These are phyloP conservation scores for Taxidea taxus DNA, from an alignment of 2,113 vertebrate species.

Conservation along the genomic window DNA sequence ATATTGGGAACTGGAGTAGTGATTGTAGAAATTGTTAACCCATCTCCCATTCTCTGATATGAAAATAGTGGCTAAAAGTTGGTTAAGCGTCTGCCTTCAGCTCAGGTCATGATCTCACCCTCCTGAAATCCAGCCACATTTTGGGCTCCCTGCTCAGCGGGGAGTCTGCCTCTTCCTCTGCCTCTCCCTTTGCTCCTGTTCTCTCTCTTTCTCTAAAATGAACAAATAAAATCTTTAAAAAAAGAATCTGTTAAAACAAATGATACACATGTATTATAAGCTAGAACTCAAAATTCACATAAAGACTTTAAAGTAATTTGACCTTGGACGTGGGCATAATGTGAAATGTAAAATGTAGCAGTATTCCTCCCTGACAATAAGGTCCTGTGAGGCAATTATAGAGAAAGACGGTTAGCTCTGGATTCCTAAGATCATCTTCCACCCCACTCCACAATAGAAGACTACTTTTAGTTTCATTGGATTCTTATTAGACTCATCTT, in stretches of 20 bases:
- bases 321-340: background rate
- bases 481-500: background rate
- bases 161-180: background rate
- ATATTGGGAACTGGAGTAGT: background rate
- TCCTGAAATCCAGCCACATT: background rate
- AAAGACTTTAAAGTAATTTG: slow-evolving; percentile 3
- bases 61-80: background rate
- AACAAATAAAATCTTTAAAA: background rate
- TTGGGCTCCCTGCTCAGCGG: background rate
- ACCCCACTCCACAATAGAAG: fast-evolving
- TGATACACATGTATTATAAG: background rate
- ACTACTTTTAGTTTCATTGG: background rate
- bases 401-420: background rate
- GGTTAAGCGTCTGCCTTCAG: background rate
- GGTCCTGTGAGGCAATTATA: background rate
- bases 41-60: background rate
- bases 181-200: background rate
- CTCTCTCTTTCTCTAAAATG: background rate
- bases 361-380: background rate
- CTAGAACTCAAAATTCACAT: background rate
- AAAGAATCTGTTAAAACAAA: background rate
- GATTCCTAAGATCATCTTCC: fast-evolving
- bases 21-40: background rate
- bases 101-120: background rate
- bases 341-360: background rate